Conservation (phyloP, 2,113 vertebrate species). For the Antechinus stuartii region DNA sequence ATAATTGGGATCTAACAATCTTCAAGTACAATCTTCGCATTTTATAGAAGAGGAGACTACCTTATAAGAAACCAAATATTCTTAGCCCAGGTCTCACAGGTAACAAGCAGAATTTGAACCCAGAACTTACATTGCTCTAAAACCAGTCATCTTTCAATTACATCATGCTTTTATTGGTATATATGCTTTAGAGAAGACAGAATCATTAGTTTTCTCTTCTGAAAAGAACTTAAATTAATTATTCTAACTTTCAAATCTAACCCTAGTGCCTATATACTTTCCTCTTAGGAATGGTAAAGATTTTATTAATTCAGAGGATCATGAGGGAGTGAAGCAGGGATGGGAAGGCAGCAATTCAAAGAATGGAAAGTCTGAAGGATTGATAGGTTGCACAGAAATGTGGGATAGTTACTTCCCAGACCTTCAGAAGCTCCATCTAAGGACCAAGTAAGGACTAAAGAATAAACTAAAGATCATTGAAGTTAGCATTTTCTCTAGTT, state of each 20-base stretch:
- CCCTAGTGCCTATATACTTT: not conserved
- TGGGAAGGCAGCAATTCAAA: not conserved
- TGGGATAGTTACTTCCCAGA: not conserved
- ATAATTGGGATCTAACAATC: not conserved
- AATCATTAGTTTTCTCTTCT: not conserved
- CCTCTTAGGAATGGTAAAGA: not conserved
- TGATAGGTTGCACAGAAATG: not conserved
- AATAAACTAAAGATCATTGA: not conserved
- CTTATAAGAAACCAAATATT: not conserved
- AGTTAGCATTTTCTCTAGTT: not conserved
- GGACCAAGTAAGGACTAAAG: not conserved
- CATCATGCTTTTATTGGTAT: not conserved
- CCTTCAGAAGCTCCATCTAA: not conserved
- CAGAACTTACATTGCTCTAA: not conserved
- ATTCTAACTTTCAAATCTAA: not conserved
- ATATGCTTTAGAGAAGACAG: not conserved
- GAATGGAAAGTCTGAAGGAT: not conserved
- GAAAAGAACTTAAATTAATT: not conserved
- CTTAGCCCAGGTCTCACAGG: not conserved
- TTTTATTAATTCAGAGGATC: not conserved
- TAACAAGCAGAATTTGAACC: not conserved
- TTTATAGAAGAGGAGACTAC: not conserved
- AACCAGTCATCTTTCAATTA: not conserved
- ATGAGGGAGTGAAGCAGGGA: not conserved
- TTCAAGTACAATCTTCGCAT: not conserved